Evolutionary conservation across 2,888 invertebrate species (phyloP).

Genomic region (Heterodera filipjevi): DNA sequence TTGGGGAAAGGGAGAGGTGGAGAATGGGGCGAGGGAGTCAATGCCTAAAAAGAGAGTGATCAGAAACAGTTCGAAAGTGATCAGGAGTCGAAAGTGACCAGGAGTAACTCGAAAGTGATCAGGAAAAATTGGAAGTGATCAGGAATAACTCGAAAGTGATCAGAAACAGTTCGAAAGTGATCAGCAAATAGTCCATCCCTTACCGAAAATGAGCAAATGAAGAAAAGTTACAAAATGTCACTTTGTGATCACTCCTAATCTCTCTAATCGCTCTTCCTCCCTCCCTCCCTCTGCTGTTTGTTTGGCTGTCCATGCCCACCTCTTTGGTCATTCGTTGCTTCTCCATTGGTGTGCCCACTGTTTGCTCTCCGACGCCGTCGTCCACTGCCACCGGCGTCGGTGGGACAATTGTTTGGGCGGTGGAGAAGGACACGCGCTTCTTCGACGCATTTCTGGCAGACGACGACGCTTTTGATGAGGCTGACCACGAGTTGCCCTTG

Average conservation of each 20-base stretch:
- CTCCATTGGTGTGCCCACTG: background rate
- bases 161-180: background rate
- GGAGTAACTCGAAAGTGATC: too few relatives aligned
- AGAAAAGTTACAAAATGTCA: too few relatives aligned
- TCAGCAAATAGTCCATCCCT: too few relatives aligned
- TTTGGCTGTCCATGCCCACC: too few relatives aligned
- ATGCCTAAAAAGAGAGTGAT: background rate
- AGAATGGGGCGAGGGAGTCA: too few relatives aligned
- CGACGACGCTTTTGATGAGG: background rate
- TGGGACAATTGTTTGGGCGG: background rate
- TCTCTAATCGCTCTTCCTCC: background rate
- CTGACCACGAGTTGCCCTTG: background rate
- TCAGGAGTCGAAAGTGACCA: too few relatives aligned
- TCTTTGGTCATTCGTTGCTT: background rate
- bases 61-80: background rate
- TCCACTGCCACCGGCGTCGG: background rate
- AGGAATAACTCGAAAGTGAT: too few relatives aligned
- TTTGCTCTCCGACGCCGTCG: background rate
- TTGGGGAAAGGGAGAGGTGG: too few relatives aligned
- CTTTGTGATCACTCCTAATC: too few relatives aligned
- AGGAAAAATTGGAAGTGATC: too few relatives aligned
- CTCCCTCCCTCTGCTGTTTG: too few relatives aligned
- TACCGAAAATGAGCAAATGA: too few relatives aligned
- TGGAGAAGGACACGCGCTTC: conserved; percentile 28
- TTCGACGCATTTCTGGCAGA: background rate